These are phyloP conservation scores for Eupristina koningsbergeri DNA, from an alignment of 1,140 invertebrate species.

Conservation along the genomic window DNA sequence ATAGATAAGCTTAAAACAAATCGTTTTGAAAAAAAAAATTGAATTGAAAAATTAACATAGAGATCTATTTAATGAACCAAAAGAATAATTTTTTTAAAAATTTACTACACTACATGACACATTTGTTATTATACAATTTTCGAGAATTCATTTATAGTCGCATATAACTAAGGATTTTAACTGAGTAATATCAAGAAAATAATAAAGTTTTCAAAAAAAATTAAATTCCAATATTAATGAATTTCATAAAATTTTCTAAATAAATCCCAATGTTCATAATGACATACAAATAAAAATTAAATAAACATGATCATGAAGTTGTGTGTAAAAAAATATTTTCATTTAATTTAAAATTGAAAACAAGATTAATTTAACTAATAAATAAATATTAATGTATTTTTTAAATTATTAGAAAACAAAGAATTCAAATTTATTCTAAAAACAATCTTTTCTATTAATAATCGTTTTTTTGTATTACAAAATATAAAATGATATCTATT, in stretches of 20 bases:
- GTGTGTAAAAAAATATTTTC: too few species aligned
- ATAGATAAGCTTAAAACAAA: too few species aligned
- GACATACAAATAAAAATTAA: too few species aligned
- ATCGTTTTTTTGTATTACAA: background rate
- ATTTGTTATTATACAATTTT: slow-evolving; percentile 21
- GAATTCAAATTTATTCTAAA: background rate
- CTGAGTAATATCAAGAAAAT: slow-evolving; percentile 30
- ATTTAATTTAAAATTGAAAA: too few species aligned
- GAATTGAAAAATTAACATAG: too few species aligned
- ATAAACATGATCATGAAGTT: too few species aligned
- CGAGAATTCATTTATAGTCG: background rate
- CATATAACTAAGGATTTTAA: slow-evolving; percentile 21
- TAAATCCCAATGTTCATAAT: too few species aligned
- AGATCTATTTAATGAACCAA: too few species aligned
- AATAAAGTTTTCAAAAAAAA: background rate
- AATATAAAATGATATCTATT: background rate
- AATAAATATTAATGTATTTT: too few species aligned
- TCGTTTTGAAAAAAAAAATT: too few species aligned
- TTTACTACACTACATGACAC: background rate
- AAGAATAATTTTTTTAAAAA: background rate
- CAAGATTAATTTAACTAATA: background rate
- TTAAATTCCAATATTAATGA: background rate
- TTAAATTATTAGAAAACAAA: background rate
- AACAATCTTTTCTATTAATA: background rate
- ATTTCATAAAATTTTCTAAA: background rate